These are phyloP conservation scores for Cephus spinipes DNA, from an alignment of 2,888 invertebrate genomes.

Conservation along the genomic window DNA sequence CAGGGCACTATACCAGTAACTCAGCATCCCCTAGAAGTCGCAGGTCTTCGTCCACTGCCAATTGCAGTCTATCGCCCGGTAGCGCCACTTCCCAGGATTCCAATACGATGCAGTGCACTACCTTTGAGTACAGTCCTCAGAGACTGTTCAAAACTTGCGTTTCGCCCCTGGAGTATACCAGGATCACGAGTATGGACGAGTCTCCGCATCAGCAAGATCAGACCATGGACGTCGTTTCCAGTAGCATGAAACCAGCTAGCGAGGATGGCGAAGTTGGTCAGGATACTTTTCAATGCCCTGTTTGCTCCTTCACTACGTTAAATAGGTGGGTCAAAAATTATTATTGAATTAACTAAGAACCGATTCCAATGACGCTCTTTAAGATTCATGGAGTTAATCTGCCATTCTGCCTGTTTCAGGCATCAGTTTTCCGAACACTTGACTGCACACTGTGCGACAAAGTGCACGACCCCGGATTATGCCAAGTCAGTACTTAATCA, in stretches of 20 bases:
- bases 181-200: constrained; percentile 28
- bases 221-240: constrained; percentile 35
- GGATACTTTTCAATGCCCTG: constrained; percentile 66
- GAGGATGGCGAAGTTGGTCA: constrained; percentile 24
- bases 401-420: constrained; percentile 35
- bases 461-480: constrained; percentile 66
- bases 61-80: constrained; percentile 44
- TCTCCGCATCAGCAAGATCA: constrained; percentile 28
- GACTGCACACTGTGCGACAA: constrained; percentile 65
- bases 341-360: not conserved
- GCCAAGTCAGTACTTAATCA: constrained; percentile 69
- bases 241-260: constrained; percentile 26
- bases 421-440: constrained; percentile 70
- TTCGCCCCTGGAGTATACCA: constrained; percentile 26
- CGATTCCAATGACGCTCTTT: not conserved
- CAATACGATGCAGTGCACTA: constrained; percentile 31
- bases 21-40: constrained; percentile 47
- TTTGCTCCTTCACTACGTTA: constrained; percentile 66
- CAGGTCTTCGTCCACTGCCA: constrained; percentile 41
- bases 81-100: constrained; percentile 45
- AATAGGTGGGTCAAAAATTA: constrained; percentile 54
- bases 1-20: constrained; percentile 52
- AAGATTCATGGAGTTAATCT: not conserved
- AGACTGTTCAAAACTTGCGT: constrained; percentile 34
- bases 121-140: constrained; percentile 40